A percentile compares a stretch with the other conserved stretches of the same genome.
phyloP scores from a whole-genome alignment of 1,140 invertebrate species.

The Lordiphosa collinella region DNA sequence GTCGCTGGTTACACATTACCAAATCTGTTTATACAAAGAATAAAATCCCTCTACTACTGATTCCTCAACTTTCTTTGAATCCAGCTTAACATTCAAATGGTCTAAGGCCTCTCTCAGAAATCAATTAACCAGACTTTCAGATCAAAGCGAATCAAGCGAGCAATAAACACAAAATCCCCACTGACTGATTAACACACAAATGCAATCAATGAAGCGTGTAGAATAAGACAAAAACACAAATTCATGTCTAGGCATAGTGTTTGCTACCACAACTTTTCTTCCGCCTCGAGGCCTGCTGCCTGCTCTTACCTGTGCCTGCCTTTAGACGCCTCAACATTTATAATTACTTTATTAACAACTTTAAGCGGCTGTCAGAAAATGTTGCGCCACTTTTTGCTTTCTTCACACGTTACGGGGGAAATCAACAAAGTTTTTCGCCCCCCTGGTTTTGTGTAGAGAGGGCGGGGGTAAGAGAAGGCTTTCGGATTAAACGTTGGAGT shows the following conservation, averaged over 20 bases:
- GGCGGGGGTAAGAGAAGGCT: no score
- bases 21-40: no score
- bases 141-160: constrained; percentile 18
- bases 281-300: constrained; percentile 4
- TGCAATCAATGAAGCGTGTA: constrained; percentile 42
- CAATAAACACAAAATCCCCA: constrained; percentile 36
- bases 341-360: constrained; percentile 42
- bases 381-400: constrained; percentile 10
- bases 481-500: not conserved
- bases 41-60: no score
- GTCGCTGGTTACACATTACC: no score
- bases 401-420: constrained; percentile 13
- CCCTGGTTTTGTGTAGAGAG: no score
- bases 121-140: constrained; percentile 16
- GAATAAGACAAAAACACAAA: constrained; percentile 23
- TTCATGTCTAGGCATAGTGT: constrained; percentile 10
- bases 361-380: constrained; percentile 9
- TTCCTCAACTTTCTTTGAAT: not conserved
- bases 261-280: constrained; percentile 8
- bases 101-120: constrained; percentile 7
- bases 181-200: constrained; percentile 68
- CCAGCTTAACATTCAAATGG: not conserved
- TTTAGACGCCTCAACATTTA: constrained; percentile 7
- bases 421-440: constrained; percentile 38
- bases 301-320: not conserved